A percentile compares a stretch with the other conserved stretches of the same genome.
These are phyloP conservation scores for Rhopalosiphum nymphaeae DNA, from an alignment of 2,888 invertebrate species.

Conservation along the genomic window DNA sequence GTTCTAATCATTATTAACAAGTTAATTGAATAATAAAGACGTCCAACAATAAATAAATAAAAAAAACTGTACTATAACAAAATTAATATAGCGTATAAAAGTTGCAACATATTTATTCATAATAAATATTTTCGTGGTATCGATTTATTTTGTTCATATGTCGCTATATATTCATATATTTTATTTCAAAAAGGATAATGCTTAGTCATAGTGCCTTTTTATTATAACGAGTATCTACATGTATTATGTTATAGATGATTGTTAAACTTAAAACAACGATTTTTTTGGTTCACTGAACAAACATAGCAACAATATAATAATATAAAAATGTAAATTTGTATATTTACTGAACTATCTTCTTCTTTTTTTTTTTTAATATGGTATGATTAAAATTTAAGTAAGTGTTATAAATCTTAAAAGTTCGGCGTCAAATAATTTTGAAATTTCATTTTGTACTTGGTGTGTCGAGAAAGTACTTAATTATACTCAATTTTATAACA, in stretches of 20 bases:
- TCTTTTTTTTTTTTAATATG: not conserved
- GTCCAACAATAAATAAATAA: not conserved
- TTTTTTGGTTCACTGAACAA: too few species aligned
- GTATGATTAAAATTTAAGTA: not conserved
- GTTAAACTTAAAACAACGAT: too few species aligned
- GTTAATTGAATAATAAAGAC: not conserved
- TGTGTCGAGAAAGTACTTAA: not conserved
- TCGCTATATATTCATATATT: not conserved
- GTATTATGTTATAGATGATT: not conserved
- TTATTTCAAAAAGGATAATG: not conserved
- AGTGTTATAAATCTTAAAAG: not conserved
- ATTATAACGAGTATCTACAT: not conserved
- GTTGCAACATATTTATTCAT: not conserved
- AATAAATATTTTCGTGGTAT: not conserved
- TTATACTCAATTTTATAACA: not conserved
- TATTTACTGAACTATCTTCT: not conserved
- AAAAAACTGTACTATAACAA: not conserved
- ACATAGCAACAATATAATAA: not conserved
- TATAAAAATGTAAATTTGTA: not conserved
- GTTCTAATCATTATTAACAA: not conserved
- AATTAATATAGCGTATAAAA: not conserved
- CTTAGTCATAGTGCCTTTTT: not conserved
- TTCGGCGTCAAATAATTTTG: not conserved
- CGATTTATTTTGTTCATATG: not conserved
- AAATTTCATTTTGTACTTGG: not conserved